Percentiles rank a stretch among this genome's conserved stretches.
Evolutionary conservation across 1,140 invertebrate species (phyloP).

Genomic region (Drosophila tristis): DNA sequence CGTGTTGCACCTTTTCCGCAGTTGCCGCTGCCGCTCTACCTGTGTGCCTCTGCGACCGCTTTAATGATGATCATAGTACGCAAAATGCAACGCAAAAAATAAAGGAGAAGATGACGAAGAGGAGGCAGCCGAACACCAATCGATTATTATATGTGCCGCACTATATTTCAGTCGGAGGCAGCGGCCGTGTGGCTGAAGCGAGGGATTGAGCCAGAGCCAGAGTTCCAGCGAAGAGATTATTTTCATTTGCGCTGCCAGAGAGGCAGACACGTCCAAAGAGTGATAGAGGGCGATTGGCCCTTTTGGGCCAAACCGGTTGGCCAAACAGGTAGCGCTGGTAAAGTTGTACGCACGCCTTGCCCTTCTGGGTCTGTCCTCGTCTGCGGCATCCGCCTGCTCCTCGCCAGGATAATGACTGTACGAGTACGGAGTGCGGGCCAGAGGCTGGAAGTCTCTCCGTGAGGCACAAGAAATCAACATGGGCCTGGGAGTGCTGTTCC

Average conservation of each 20-base stretch:
- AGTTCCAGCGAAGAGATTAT: conserved; percentile 78
- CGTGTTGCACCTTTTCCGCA: conserved; percentile 72
- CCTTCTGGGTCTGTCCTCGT: conserved; percentile 11
- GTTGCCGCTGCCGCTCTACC: conserved; percentile 29
- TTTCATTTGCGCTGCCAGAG: conserved; percentile 63
- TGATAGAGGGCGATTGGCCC: conserved; percentile 65
- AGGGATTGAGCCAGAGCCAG: conserved; percentile 26
- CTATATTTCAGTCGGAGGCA: conserved; percentile 52
- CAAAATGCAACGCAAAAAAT: conserved; percentile 46
- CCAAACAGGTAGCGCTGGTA: conserved; percentile 61
- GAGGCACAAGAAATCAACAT: conserved; percentile 43
- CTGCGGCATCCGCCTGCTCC: not conserved
- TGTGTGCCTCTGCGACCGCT: conserved; percentile 44
- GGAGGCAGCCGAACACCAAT: conserved; percentile 76
- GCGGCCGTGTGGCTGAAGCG: conserved; percentile 1
- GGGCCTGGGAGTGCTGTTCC: conserved; percentile 29
- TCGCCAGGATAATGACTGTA: conserved; percentile 74
- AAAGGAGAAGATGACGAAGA: conserved; percentile 30
- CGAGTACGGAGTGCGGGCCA: conserved; percentile 27
- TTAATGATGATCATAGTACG: conserved; percentile 80
- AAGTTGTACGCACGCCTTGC: conserved; percentile 60
- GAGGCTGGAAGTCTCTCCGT: conserved; percentile 8
- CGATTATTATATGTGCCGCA: conserved; percentile 78
- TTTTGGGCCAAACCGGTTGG: conserved; percentile 72
- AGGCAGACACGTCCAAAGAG: conserved; percentile 61